These are phyloP conservation scores for Cydia pomonella DNA, from an alignment of 1,140 invertebrate genomes.

Conservation along the genomic window DNA sequence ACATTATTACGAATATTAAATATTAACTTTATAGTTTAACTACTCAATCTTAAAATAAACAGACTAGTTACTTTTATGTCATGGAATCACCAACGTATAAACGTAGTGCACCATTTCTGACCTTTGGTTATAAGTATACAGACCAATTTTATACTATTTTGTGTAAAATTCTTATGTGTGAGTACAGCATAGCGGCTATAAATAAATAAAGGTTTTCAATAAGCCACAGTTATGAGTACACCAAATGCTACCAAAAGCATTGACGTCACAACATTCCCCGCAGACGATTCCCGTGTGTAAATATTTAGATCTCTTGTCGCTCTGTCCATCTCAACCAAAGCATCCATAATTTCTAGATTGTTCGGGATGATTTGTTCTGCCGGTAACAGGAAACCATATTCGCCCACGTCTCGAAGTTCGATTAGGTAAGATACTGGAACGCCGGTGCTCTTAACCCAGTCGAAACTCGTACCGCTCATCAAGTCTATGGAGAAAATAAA, in stretches of 20 bases:
- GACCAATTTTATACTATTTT: too few relatives aligned
- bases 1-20: too few relatives aligned
- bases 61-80: too few relatives aligned
- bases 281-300: conserved; percentile 34
- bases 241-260: conserved; percentile 35
- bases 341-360: conserved; percentile 85
- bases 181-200: too few relatives aligned
- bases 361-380: conserved; percentile 87
- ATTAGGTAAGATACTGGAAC: conserved; percentile 86
- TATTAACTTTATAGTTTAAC: too few relatives aligned
- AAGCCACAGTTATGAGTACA: not conserved
- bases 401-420: conserved; percentile 86
- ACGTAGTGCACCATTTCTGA: too few relatives aligned
- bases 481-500: conserved; percentile 59
- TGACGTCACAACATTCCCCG: conserved; percentile 31
- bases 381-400: conserved; percentile 89
- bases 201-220: too few relatives aligned
- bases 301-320: conserved; percentile 51
- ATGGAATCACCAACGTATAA: too few relatives aligned
- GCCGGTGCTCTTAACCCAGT: conserved; percentile 86
- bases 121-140: too few relatives aligned
- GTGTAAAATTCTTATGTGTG: too few relatives aligned
- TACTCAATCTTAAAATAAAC: too few relatives aligned
- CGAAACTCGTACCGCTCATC: conserved; percentile 83
- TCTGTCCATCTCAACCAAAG: conserved; percentile 78